Base-by-base conservation (phyloP, 2,797 vertebrate species). In the Parauchenoglanis punctatus region DNA sequence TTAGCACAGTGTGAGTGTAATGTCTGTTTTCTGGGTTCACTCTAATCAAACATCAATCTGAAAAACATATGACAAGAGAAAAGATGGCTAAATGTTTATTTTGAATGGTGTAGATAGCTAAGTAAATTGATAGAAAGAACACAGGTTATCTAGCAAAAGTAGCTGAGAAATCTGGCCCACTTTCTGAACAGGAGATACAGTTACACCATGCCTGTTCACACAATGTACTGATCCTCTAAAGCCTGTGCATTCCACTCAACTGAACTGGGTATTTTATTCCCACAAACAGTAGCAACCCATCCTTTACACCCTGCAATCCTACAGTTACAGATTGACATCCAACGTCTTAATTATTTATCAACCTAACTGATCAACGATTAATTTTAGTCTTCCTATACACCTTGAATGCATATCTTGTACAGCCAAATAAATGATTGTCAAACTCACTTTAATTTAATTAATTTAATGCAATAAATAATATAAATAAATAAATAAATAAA, bases 11-110 rank as follows among this genome's bases (percentile, higher is more conserved):
- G 68, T 90, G 91, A 91, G 86, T 91, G 86, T 93, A 83, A 82
- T 84, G 58, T 81, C 91, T 92, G 90, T 83, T 92, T 93, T 94
- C 92, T 90, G 88, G 89, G 93, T 93, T 91, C 91, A 91, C 13
- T 78, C 88, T 88, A 85, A 90, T 88, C 83, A 92, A 87, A 90
- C 86, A 87, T 87, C 80, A 92, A 90, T 90, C 90, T n/a, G 2
- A 75, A 77, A 65, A 86, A 67, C 35, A 78, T 17, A 12, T 82
- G 52, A 46, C 68, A 25, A 86, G 85, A 82, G 76, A 73, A 76
- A 80, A 88, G n/a, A 78, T 83, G 72, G 23, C 70, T 86, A 52
- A 81, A 3, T 75, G 49, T 86, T 49, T 23, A 56, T 13, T 85
- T 28, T 54, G 15, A 5, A 85, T 72, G 75, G 61, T 87, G 83